Percentiles rank a stretch among this genome's conserved stretches.
phyloP scores from a whole-genome alignment of 2,797 vertebrate genomes.

The Myotis myotis region DNA sequence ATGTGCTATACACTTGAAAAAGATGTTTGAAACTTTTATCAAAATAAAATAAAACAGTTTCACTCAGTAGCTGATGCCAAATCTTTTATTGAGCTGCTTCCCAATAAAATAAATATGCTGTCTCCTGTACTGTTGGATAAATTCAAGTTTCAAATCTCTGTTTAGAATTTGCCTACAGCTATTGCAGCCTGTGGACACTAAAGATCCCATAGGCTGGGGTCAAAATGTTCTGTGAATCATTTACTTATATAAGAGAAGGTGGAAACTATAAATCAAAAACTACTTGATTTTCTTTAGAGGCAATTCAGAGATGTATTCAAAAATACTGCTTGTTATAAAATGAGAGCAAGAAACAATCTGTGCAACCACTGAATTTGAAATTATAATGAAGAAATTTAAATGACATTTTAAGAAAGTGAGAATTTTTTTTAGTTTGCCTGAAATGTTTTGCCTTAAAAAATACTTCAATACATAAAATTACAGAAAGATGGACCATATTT shows the following conservation, averaged over 20 bases:
- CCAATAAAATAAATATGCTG: neutral
- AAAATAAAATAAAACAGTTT: constrained; percentile 29
- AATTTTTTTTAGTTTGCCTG: neutral
- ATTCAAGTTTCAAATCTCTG: neutral
- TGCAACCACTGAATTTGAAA: constrained; percentile 12
- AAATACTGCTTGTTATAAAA: neutral
- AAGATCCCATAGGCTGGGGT: neutral
- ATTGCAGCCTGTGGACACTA: neutral
- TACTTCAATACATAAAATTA: neutral
- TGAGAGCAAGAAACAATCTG: neutral
- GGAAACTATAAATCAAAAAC: neutral
- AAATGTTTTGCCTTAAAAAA: neutral
- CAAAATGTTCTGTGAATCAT: constrained; percentile 6
- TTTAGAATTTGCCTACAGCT: constrained; percentile 21
- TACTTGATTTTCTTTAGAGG: neutral
- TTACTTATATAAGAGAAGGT: neutral
- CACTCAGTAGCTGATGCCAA: neutral
- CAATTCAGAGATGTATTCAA: constrained; percentile 33
- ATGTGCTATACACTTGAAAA: neutral
- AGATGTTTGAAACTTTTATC: constrained; percentile 13
- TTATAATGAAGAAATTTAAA: constrained; percentile 28
- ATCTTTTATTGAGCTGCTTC: neutral
- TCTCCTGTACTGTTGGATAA: neutral
- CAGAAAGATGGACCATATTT: neutral
- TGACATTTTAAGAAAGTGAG: constrained; percentile 6